Base-by-base conservation (phyloP, 1,140 invertebrate genomes). In the Thrips palmi region DNA sequence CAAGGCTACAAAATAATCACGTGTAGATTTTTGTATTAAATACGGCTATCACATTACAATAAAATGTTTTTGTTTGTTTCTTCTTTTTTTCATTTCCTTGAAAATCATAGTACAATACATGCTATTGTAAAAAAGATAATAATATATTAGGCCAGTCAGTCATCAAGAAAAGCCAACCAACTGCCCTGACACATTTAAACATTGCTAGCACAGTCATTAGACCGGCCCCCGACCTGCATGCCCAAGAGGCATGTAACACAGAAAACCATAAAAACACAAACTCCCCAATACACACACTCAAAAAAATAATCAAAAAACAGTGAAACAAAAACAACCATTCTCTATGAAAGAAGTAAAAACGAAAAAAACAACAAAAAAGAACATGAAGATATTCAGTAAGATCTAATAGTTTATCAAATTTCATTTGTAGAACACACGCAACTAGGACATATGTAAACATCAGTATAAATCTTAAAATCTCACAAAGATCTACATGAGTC, bases 1-100 rank as follows among this genome's bases (percentile, higher is more conserved):
- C 25, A 41, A 42, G 40, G 40, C 40, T 42, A 35, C 35, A 37
- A 42, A 35, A 20, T 23, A 41, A 41, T 41, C 33, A 41, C 33
- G 40, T 36, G 33, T 37, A 42, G 31, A 28, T 32, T 22, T 42
- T 37, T 37, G 40, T 37, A 42, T 37, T 42, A 35, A 42, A 37
- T 42, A 42, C 35, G 33, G 33, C 34, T 42, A 42, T 42, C 40
- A 42, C 40, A 42, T 42, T 32, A 37, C 34, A 42, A 22, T 37
- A 42, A 42, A 19, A 28, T 38, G 22, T 38, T 18, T n/a, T 17
- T 37, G 27, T 24, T 20, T 24, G 11, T 14, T 11, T 23, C 14
- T 18, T 39, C n/a, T 39, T 24, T 19, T 21, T 18, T 39, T 39
- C n/a, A 11, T 39, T 22, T 27, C 33, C 5, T 18, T 18, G 19